Percentiles rank a stretch among this genome's conserved stretches.
phyloP scores from a whole-genome alignment of 1,140 invertebrate species.

The Ceratosolen fusciceps region DNA sequence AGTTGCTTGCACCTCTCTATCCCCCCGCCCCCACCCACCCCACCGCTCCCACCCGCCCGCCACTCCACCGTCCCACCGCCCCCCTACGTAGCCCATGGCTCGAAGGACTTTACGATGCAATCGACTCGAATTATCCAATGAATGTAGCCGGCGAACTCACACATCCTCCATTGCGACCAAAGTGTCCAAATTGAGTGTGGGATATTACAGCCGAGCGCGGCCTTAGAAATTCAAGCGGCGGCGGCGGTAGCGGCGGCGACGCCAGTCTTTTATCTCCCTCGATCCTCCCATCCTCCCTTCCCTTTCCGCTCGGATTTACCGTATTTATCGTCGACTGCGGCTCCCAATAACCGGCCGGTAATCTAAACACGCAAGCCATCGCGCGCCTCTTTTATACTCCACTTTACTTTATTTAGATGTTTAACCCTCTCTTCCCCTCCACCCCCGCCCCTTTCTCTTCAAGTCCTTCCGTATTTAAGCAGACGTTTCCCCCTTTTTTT shows the following conservation, averaged over 20 bases:
- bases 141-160: constrained; percentile 3
- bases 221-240: constrained; percentile 22
- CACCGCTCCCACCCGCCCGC: too few species aligned
- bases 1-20: not conserved
- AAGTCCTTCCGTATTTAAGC: too few species aligned
- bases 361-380: constrained; percentile 10
- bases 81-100: too few species aligned
- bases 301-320: too few species aligned
- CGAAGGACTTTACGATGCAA: constrained; percentile 39
- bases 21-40: too few species aligned
- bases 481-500: too few species aligned
- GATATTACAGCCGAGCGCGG: not conserved
- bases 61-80: too few species aligned
- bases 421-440: too few species aligned
- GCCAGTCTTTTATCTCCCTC: not conserved
- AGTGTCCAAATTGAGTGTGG: not conserved
- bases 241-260: not conserved
- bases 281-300: too few species aligned
- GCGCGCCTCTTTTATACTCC: not conserved
- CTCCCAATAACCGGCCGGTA: not conserved
- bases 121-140: constrained; percentile 41
- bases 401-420: too few species aligned
- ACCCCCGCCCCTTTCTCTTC: too few species aligned
- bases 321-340: not conserved
- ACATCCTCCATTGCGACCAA: not conserved